Conservation (phyloP, 2,797 vertebrate species). For the Propithecus deckenii region DNA sequence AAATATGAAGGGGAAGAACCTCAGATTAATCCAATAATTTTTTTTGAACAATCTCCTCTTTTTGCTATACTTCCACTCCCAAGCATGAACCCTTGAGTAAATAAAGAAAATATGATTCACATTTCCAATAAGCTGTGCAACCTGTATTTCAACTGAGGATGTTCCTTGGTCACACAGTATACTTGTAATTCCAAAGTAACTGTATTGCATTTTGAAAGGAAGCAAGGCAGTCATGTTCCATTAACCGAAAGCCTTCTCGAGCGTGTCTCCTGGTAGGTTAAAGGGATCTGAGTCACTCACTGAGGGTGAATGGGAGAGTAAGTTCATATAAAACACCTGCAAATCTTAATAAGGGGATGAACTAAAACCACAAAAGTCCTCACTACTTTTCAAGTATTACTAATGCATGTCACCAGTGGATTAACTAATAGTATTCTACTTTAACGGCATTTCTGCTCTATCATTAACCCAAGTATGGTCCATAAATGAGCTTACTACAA, state of each 20-base stretch:
- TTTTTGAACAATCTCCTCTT: neutral
- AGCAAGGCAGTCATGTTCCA: constrained; percentile 19
- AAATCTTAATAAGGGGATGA: constrained; percentile 49
- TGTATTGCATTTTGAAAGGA: constrained; percentile 37
- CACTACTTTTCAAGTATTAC: constrained; percentile 54
- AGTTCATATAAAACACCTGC: constrained; percentile 48
- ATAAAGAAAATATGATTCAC: constrained; percentile 55
- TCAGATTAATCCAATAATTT: constrained; percentile 29
- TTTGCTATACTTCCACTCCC: constrained; percentile 19
- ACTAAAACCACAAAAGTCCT: constrained; percentile 43
- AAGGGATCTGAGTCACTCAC: neutral
- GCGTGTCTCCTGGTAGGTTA: neutral
- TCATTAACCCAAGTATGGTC: constrained; percentile 67
- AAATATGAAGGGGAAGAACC: neutral
- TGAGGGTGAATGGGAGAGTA: neutral
- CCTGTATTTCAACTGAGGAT: constrained; percentile 40
- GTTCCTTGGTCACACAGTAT: neutral
- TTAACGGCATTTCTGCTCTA: constrained; percentile 57
- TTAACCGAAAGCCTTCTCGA: neutral
- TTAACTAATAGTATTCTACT: constrained; percentile 62
- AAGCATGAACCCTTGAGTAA: constrained; percentile 31
- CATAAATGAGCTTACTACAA: constrained; percentile 53
- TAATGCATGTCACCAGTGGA: constrained; percentile 38
- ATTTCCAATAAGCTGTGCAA: constrained; percentile 52
- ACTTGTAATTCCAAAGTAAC: constrained; percentile 43